Evolutionary conservation across 37 sponge, comb jelly and placozoan genomes (phyloP).

Genomic region (Oscarella lobularis): DNA sequence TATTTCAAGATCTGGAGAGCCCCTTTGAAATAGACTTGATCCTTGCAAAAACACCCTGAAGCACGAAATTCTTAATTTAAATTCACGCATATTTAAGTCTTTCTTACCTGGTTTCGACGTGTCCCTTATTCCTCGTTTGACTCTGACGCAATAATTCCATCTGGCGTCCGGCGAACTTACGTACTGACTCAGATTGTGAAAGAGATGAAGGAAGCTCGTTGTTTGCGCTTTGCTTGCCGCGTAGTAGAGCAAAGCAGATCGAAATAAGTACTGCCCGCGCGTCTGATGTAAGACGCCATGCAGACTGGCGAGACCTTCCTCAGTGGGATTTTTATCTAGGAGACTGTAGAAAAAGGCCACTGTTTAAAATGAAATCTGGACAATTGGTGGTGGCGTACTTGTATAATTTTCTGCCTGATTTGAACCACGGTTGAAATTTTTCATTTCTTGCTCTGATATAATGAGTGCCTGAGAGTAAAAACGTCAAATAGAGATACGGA

Average conservation of each 20-base stretch:
- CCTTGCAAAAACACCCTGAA: background rate
- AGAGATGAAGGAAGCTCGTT: background rate
- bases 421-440: background rate
- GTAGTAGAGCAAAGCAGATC: background rate
- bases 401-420: no score
- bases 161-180: background rate
- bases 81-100: no score
- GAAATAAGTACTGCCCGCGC: background rate
- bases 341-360: background rate
- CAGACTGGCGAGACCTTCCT: background rate
- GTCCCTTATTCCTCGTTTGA: background rate
- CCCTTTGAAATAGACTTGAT: background rate
- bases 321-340: background rate
- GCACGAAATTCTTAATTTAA: background rate
- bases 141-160: background rate
- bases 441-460: background rate
- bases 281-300: background rate
- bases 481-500: no score
- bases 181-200: background rate
- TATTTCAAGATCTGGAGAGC: background rate
- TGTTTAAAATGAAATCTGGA: background rate
- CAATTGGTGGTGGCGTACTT: background rate
- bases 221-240: background rate
- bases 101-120: slow-evolving; percentile 3
- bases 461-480: slow-evolving; percentile 5